Percentiles rank a stretch among this genome's conserved stretches.
Evolutionary conservation across 2,113 vertebrate species (phyloP).

Genomic region (Neolamprologus tretocephalus): DNA sequence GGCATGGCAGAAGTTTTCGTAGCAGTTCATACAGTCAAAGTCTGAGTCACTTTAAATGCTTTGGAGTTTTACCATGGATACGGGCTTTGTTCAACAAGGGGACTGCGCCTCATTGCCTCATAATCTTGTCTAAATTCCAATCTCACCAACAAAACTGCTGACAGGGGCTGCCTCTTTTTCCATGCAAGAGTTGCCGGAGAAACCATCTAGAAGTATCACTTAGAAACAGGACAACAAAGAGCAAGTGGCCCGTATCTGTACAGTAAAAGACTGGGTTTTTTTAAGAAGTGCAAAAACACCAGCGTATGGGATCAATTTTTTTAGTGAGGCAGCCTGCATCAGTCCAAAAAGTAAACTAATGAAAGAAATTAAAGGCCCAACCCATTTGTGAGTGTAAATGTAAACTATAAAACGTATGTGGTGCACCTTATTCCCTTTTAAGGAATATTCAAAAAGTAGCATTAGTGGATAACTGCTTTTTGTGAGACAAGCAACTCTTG

Average conservation of each 20-base stretch:
- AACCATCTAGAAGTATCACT: neutral
- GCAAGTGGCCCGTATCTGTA: neutral
- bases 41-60: neutral
- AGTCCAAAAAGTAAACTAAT: neutral
- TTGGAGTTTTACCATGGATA: constrained; percentile 33
- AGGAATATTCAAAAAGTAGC: neutral
- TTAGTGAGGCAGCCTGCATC: neutral
- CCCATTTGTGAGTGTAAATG: neutral
- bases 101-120: neutral
- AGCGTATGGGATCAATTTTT: neutral
- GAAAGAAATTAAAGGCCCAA: neutral
- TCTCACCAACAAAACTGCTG: neutral
- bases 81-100: neutral
- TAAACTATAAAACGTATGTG: neutral
- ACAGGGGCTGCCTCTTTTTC: neutral
- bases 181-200: constrained; percentile 24
- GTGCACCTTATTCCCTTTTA: neutral
- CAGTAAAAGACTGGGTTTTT: neutral
- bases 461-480: neutral
- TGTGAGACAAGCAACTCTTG: neutral
- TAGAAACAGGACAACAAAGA: constrained; percentile 5
- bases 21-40: neutral
- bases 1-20: neutral
- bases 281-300: neutral
- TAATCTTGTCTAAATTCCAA: constrained; percentile 8